Base-by-base conservation (phyloP, 1,140 invertebrate genomes). In the Papilio polyxenes region DNA sequence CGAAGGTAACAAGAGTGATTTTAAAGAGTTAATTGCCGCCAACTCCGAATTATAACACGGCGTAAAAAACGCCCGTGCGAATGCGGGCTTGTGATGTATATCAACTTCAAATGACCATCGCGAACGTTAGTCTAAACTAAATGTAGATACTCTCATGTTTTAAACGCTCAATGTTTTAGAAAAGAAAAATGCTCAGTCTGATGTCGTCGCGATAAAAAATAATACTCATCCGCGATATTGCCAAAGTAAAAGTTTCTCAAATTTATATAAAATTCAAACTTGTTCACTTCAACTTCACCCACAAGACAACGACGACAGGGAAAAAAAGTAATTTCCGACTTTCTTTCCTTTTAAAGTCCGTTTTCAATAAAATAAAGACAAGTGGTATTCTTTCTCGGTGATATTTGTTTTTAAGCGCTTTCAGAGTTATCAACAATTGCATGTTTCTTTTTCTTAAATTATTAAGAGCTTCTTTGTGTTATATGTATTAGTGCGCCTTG, bases 371-470 rank as follows among this genome's bases (percentile, higher is more conserved):
- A 83, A 83, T 56, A 74, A 76, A 76, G 75, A 53, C 23, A 59
- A 77, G 53, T 82, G 81, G 74, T 80, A 77, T 82, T 80, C 76
- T 44, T 77, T 82, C 56, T 79, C 37, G 40, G 51, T 48, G 82
- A 82, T 85, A 85, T 84, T 84, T 85, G 81, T 82, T 83, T 85
- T 81, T 69, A 76, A 83, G 84, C 44, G 77, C 69, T 83, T 76
- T 80, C 59, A 75, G 69, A 78, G 81, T 80, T 77, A 80, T 75
- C 74, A 80, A 83, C 81, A 81, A 85, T 83, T 85, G 82, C 79
- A 77, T 82, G 81, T 82, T 82, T 85, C 78, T 79, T 75, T 85
- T 65, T 85, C 76, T 79, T 6, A 82, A 82, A 69, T 80, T 85
- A 82, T 82, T 82, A 81, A 65, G 80, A 59, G 20, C 72, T 59